Evolutionary conservation across 2,113 vertebrate species (phyloP).

Genomic region (Ptychochromis oligacanthus): DNA sequence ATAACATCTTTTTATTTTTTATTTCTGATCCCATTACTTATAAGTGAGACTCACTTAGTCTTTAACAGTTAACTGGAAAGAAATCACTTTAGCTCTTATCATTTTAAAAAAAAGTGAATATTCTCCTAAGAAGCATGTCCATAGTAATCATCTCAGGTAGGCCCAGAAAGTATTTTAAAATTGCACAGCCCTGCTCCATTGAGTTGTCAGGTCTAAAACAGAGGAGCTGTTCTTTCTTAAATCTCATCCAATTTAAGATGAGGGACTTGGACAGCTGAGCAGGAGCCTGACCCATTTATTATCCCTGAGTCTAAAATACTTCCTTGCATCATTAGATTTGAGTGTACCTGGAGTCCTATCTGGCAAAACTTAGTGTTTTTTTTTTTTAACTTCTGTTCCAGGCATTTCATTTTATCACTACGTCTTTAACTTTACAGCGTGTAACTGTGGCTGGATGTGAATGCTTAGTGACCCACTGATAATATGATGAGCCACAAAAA

Average conservation of each 20-base stretch:
- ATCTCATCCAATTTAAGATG: conserved; percentile 28
- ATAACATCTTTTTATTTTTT: not conserved
- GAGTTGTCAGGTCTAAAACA: not conserved
- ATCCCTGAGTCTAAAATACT: conserved; percentile 5
- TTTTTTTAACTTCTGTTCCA: not conserved
- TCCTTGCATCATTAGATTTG: conserved; percentile 23
- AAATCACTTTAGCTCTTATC: not conserved
- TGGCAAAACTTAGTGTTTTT: conserved; percentile 1
- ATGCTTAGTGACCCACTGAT: not conserved
- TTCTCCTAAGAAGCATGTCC: not conserved
- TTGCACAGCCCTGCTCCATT: not conserved
- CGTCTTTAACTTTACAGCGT: not conserved
- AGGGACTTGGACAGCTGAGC: conserved; percentile 26
- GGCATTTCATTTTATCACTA: not conserved
- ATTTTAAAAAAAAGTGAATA: not conserved
- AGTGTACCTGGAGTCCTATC: not conserved
- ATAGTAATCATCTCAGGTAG: not conserved
- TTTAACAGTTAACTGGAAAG: not conserved
- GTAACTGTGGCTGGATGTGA: not conserved
- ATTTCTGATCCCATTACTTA: not conserved
- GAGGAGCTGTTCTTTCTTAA: not conserved
- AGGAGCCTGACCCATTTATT: conserved; percentile 18
- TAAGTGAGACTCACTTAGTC: not conserved
- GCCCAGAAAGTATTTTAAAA: not conserved
- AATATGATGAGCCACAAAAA: not conserved